Conservation (phyloP, 64 coral and sea anemone species). For the Platygyra sinensis region DNA sequence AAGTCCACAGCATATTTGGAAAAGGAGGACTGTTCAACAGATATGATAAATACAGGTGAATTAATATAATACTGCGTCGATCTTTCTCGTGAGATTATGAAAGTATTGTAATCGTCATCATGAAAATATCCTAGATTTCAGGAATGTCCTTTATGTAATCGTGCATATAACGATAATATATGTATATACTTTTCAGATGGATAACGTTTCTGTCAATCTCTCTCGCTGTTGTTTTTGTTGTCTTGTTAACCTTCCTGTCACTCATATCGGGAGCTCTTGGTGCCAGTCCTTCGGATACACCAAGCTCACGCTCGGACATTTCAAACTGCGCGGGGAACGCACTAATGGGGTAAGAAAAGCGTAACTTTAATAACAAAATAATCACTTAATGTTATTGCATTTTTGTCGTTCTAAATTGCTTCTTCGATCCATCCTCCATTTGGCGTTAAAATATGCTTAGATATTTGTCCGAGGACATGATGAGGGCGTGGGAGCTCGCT, state of each 20-base stretch:
- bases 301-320: constrained; percentile 77
- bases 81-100: too few relatives aligned
- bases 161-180: background rate
- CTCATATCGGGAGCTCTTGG: constrained; percentile 78
- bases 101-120: too few relatives aligned
- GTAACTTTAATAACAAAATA: too few relatives aligned
- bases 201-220: constrained; percentile 31
- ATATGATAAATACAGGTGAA: constrained; percentile 46
- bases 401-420: too few relatives aligned
- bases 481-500: too few relatives aligned
- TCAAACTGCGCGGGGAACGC: constrained; percentile 76
- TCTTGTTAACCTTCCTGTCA: constrained; percentile 63
- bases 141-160: background rate
- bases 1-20: constrained; percentile 28
- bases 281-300: constrained; percentile 74
- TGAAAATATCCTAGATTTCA: background rate
- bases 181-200: constrained; percentile 27
- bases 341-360: constrained; percentile 61
- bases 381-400: too few relatives aligned
- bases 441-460: too few relatives aligned
- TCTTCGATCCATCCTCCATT: too few relatives aligned
- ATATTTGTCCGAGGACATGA: too few relatives aligned
- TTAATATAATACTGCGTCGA: too few relatives aligned
- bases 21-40: constrained; percentile 26
- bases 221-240: constrained; percentile 42